Conservation (phyloP, 1,140 invertebrate species). For the Drosophila sulfurigaster region DNA sequence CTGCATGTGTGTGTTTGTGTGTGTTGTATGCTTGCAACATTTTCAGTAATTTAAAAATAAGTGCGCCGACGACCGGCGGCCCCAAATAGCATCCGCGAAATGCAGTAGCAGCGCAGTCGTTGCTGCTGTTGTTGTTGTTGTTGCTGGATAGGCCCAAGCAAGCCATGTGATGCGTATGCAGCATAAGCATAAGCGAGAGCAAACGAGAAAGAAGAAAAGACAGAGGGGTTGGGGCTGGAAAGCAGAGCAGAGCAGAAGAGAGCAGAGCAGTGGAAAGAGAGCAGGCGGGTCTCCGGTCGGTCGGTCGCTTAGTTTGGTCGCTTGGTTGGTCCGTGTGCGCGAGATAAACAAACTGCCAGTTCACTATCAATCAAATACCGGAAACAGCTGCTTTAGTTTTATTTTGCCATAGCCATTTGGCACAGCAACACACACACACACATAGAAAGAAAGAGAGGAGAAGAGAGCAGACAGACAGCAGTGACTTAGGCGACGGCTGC, state of each 20-base stretch:
- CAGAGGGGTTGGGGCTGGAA: conserved; percentile 21
- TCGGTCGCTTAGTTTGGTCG: too few relatives aligned
- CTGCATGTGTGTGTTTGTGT: conserved; percentile 47
- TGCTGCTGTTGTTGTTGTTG: conserved; percentile 4
- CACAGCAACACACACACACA: conserved; percentile 63
- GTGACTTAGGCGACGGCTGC: conserved; percentile 43
- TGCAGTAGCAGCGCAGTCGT: conserved; percentile 52
- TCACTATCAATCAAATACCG: conserved; percentile 85
- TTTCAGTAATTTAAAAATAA: conserved; percentile 84
- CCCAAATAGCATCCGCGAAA: conserved; percentile 82
- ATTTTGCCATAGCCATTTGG: conserved; percentile 82
- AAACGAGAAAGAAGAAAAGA: neutral
- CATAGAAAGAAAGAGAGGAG: conserved; percentile 10
- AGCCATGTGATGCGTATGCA: conserved; percentile 49
- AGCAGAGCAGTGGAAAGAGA: neutral
- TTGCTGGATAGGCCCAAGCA: conserved; percentile 41
- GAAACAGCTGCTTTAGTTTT: conserved; percentile 85
- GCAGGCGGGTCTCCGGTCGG: conserved; percentile 48
- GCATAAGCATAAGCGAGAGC: conserved; percentile 19
- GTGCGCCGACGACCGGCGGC: conserved; percentile 74
- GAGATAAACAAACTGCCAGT: conserved; percentile 85
- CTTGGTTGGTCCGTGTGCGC: conserved; percentile 55
- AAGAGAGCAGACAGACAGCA: conserved; percentile 39
- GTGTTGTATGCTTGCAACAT: conserved; percentile 77
- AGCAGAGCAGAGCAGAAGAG: conserved; percentile 3